Base-by-base conservation (phyloP, 2,113 vertebrate genomes). In the Coptodon bakossiorum region DNA sequence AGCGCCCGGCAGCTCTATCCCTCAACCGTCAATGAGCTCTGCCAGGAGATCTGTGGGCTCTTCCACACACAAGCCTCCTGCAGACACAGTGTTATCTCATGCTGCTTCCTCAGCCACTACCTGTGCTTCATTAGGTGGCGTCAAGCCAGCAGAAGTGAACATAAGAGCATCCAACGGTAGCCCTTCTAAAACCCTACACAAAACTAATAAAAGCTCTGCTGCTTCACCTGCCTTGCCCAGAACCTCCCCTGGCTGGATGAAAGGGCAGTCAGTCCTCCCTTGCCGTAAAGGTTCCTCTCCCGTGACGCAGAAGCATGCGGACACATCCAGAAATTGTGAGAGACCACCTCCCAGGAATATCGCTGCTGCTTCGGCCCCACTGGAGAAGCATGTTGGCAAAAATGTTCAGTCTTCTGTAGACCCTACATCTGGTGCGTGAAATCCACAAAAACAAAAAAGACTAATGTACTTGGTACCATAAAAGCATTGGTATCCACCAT, bases 351-450 rank as follows among this genome's bases (percentile, higher is more conserved):
- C 63, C 27, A 91, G 16, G 36, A 92, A 84, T 36, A 57, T 82
- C 45, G 36, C 36, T 38, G 6, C 31, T 81, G 12, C 90, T 86
- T 57, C 63, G 13, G 3, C 13, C 80, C 22, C 89, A 86, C 34
- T 81, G 53, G 95, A 90, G 36, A 97, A 96, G 38, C 95, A 83
- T 1, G 92, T 93, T 52, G 96, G 93, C 87, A 95, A 81, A 17
- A 94, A 85, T 40, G 2, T 11, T 36, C 85, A 80, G 29, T 73
- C 48, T 31, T 1, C 90, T 66, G 85, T 36, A 6, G 84, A 93
- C 40, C 34, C 38, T 52, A 56, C 38, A 86, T 71, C 88, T 89
- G 97, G 98, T 98, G 93, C 96, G 97, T 95, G 29, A n/a, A 50
- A 19, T 5, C 1, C 76, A 85, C 31, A 78, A 34, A 34, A 34